Evolutionary conservation across 2,888 invertebrate species (phyloP), one percentile per base, ranked within the genome.

Genomic region (Phengaris arion): DNA sequence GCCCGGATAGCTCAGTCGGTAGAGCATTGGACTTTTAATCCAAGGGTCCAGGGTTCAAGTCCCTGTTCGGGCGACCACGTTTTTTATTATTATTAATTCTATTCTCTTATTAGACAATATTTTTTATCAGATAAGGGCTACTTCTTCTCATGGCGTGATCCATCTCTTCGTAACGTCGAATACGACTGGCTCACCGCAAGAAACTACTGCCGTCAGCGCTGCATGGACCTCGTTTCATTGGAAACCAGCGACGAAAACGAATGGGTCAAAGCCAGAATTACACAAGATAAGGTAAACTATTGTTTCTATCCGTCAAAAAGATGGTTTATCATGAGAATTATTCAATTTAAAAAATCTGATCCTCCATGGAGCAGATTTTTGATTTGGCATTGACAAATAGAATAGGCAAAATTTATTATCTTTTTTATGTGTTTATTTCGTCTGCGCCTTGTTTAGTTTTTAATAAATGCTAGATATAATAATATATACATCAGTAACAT

Each of bases 181-280:
- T 95, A 96, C 81, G 97, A 98, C 90, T 98, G 98, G 98, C 89
- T 98, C 80, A 96, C 95, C 72, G 97, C 96, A 45, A 95, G 98
- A 83, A 98, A 98, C 88, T 97, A 95, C 90, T 98, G 98, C 90
- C 94, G 98, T 78, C 96, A 97, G 90, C 96, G 97, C 77, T 98
- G 98, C 89, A 98, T 98, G 98, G 98, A 98, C 89, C 95, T 97
- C 74, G 96, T 98, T 70, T 97, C 97, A 3, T 87, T 98, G 82
- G 98, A 98, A 91, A 97, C 97, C 75, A 96, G 96, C 80, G 95
- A 96, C 76, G 97, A 98, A 89, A 98, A 98, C 85, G 97, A 97
- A 87, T 97, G 97, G 96, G 95, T 98, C 84, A 97, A 98, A 87
- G 95, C 95, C 77, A 95, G 96, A 80, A 94, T 98, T 80, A 95